Evolutionary conservation across 2,797 vertebrate species (phyloP), one percentile per base, ranked within the genome.

Genomic region (Pithecia hirsuta): DNA sequence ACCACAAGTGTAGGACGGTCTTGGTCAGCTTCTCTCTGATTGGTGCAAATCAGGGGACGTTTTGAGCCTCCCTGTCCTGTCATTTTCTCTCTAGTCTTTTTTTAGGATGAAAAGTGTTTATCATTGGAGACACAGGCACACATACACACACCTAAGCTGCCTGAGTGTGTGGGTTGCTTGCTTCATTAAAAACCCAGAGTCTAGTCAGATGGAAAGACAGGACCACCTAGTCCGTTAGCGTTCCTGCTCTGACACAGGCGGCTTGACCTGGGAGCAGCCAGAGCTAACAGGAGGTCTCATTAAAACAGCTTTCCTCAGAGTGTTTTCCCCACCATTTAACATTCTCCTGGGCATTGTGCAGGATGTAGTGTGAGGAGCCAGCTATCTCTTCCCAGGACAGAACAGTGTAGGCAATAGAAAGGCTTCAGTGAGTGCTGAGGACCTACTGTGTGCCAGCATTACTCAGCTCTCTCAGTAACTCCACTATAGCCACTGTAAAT

Each of bases 201-300:
- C 93, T 96, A 96, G 80, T 72, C 95, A 85, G 88, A 82, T 19
- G 92, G 96, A 97, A 94, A 97, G 70, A 70, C 39, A 33, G 0
- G 78, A 48, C 90, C 84, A 96, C 96, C 85, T 88, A 72, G 89
- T 95, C 94, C 95, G 97, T 98, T 97, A 98, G 90, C 28, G 19
- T 24, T 80, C 95, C 76, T 96, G 97, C 93, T 86, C 78, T n/a
- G 48, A 89, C 95, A 97, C 91, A 72, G 30, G 93, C 95, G 86
- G 96, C 97, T 96, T 98, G 98, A 98, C 98, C 98, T 94, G 79
- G 76, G 97, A 97, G 83, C 95, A 87, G 95, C 88, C 93, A 48
- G 93, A 59, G 55, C 22, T 96, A 90, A 94, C 86, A 19, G 76
- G 81, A 87, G 95, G 96, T 97, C 98, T 99, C 98, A 98, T 98